phyloP scores from a whole-genome alignment of 1,140 invertebrate genomes.

The Copidosoma floridanum region DNA sequence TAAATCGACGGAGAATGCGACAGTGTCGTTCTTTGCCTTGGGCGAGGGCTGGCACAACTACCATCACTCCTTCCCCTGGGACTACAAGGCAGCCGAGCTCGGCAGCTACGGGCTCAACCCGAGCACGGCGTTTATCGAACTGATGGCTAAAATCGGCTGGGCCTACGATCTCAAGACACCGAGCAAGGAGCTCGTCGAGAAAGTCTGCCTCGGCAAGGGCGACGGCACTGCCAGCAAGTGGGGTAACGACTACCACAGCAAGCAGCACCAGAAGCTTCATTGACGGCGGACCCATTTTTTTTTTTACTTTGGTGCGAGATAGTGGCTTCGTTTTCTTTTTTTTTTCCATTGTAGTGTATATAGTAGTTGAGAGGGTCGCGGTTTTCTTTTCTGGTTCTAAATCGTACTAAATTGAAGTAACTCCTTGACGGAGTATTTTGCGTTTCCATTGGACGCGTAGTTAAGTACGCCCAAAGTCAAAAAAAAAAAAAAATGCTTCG shows the following conservation, averaged over 20 bases:
- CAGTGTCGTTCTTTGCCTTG: conserved; percentile 48
- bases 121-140: conserved; percentile 63
- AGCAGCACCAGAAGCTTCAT: neutral
- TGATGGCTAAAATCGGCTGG: conserved; percentile 59
- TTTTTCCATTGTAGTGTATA: too few species aligned
- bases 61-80: conserved; percentile 71
- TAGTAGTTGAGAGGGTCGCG: too few species aligned
- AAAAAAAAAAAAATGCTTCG: too few species aligned
- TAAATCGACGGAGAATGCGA: conserved; percentile 54
- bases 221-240: conserved; percentile 43
- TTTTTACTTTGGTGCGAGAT: too few species aligned
- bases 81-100: conserved; percentile 61
- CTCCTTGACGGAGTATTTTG: too few species aligned
- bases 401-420: too few species aligned
- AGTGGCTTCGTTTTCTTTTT: too few species aligned
- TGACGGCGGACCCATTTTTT: too few species aligned
- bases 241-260: conserved; percentile 29
- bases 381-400: too few species aligned
- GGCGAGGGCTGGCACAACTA: conserved; percentile 70
- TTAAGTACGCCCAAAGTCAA: too few species aligned
- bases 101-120: conserved; percentile 58
- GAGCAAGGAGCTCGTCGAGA: conserved; percentile 38
- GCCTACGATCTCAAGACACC: conserved; percentile 59
- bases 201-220: conserved; percentile 36
- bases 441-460: too few species aligned